Evolutionary conservation across 2,797 vertebrate species (phyloP).

Genomic region (Scomberomorus guttatus): DNA sequence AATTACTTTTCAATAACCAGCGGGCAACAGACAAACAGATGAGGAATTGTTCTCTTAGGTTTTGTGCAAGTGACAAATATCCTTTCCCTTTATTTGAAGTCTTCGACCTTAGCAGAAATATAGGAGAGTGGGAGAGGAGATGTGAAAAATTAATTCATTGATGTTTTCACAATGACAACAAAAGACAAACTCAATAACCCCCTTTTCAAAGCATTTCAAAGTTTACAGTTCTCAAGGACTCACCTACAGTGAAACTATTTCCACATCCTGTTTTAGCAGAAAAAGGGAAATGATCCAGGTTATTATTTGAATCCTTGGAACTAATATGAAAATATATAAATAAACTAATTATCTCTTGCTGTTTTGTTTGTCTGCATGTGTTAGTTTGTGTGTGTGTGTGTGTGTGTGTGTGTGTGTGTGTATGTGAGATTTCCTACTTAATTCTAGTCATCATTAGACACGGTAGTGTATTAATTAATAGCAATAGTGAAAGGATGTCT

Average conservation of each 20-base stretch:
- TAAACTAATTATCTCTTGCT: slow-evolving; percentile 31
- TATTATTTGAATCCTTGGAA: slow-evolving; percentile 36
- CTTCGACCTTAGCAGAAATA: slow-evolving; percentile 13
- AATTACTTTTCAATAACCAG: slow-evolving; percentile 62
- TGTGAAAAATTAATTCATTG: slow-evolving; percentile 1
- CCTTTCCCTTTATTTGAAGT: slow-evolving; percentile 27
- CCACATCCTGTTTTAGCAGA: slow-evolving; percentile 6
- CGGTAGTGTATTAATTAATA: slow-evolving; percentile 16
- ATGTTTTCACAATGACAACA: slow-evolving; percentile 25
- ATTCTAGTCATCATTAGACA: slow-evolving; percentile 26
- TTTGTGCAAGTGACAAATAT: slow-evolving; percentile 45
- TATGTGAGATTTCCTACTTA: slow-evolving; percentile 16
- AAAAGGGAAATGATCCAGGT: neutral
- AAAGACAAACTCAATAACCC: neutral
- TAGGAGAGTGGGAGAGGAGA: neutral
- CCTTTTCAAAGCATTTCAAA: neutral
- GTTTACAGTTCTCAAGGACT: slow-evolving; percentile 35
- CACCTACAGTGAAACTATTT: neutral
- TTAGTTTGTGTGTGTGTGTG: neutral
- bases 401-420: neutral
- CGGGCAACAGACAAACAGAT: slow-evolving; percentile 43
- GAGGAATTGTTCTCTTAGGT: slow-evolving; percentile 30
- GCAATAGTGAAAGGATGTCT: slow-evolving; percentile 6
- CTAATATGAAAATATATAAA: slow-evolving; percentile 23
- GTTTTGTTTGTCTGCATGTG: neutral